Base-by-base conservation (phyloP, 2,888 invertebrate genomes). In the Heteropelma amictum region DNA sequence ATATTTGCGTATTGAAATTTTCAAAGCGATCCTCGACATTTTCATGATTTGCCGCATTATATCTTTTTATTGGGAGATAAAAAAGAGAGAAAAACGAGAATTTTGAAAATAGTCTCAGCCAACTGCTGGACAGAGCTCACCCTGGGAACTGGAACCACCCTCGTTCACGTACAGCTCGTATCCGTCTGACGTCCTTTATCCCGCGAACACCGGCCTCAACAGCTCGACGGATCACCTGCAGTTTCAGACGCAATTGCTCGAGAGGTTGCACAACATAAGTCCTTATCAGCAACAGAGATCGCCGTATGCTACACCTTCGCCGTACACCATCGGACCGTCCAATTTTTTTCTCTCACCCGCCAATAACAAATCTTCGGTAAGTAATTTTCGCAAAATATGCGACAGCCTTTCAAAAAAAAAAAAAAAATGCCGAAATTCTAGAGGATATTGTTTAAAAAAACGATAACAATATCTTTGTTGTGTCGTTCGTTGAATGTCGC, bases 161-260 rank as follows among this genome's bases (percentile, higher is more conserved):
- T 77, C 83, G 19, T 86, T 84, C 65, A 80, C 84, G 1, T 87
- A 82, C 77, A 83, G 83, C 77, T 79, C 86, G 38, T 88, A 86
- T 79, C 81, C 86, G 60, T 69, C 77, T 56, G 80, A 81, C 60
- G 72, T 85, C 2, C 74, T 85, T 45, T 87, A 84, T 75, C 71
- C 84, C 61, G 76, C 84, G 51, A 84, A 85, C n/a, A n/a, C n/a
- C 5, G 14, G 5, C 14, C 38, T 77, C 60, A 79, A 77, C 77
- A 80, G 64, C 63, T 81, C 84, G 69, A 82, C 83, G 73, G 87
- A 90, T 78, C 89, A 90, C 78, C 76, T 88, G 65, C 85, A 87
- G 72, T 89, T 89, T 77, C 91, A 91, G 80, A 85, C 89, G 5
- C 92, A 91, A 78, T 86, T 92, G 7, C 81, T 92, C 47, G 91